Evolutionary conservation across 2,888 invertebrate genomes (phyloP).

Genomic region (Aphrophora alni): DNA sequence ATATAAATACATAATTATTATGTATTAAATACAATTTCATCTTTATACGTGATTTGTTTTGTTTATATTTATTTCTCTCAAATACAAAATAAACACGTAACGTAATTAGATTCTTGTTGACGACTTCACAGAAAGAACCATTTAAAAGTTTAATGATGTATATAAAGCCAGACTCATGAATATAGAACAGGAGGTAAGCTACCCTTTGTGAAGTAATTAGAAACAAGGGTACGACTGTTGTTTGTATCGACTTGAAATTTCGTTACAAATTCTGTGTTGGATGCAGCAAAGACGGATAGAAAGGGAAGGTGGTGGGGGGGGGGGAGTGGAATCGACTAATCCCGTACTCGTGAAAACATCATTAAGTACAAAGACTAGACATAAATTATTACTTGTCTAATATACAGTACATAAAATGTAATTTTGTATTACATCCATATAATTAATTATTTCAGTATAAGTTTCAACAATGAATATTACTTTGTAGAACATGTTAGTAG

Average conservation of each 20-base stretch:
- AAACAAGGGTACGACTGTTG: not conserved
- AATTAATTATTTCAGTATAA: too few relatives aligned
- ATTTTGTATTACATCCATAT: too few relatives aligned
- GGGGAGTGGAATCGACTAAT: not conserved
- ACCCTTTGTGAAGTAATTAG: not conserved
- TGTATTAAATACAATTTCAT: too few relatives aligned
- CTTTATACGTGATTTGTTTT: too few relatives aligned
- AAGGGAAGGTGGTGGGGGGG: not conserved
- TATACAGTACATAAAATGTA: too few relatives aligned
- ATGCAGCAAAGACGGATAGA: not conserved
- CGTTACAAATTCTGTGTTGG: slow-evolving; percentile 2
- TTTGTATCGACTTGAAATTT: slow-evolving; percentile 9
- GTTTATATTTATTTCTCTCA: too few relatives aligned
- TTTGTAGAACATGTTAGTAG: too few relatives aligned
- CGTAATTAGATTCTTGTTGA: not conserved
- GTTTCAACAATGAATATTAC: too few relatives aligned
- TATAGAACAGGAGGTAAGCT: slow-evolving; percentile 6
- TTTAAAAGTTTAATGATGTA: slow-evolving; percentile 6
- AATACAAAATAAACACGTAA: not conserved
- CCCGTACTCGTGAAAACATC: not conserved
- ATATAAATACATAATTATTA: too few relatives aligned
- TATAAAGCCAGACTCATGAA: slow-evolving; percentile 9
- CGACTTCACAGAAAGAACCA: not conserved
- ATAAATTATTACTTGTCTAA: not conserved
- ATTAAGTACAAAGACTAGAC: not conserved